phyloP scores from a whole-genome alignment of 2,888 invertebrate species.

The Mesorhabditis spiculigera region DNA sequence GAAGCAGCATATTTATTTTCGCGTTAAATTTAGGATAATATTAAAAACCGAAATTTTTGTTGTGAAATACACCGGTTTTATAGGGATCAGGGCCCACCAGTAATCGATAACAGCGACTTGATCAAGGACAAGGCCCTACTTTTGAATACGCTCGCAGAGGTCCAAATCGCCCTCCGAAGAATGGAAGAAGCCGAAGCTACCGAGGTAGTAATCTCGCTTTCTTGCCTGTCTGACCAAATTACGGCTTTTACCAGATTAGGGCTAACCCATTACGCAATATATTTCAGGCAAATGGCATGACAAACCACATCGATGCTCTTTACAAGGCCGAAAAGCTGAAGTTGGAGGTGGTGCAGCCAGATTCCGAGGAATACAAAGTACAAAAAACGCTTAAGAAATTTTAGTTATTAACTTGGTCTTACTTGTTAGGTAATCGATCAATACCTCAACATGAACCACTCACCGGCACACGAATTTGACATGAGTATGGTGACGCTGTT shows the following conservation, averaged over 20 bases:
- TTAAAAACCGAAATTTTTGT: too few species aligned
- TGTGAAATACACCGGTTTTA: too few species aligned
- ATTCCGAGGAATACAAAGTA: background rate
- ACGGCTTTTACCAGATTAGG: background rate
- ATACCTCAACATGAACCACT: background rate
- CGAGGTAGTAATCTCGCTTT: background rate
- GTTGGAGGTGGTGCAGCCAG: background rate
- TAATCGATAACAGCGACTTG: background rate
- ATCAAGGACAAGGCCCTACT: background rate
- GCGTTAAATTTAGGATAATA: too few species aligned
- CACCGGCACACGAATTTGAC: background rate
- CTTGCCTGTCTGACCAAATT: background rate
- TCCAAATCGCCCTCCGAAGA: background rate
- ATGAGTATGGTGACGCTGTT: background rate
- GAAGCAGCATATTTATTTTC: too few species aligned
- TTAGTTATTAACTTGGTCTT: background rate
- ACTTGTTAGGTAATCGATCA: background rate
- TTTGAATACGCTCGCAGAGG: slow-evolving; percentile 2
- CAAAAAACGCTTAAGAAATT: background rate
- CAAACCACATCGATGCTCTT: background rate
- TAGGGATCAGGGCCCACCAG: background rate
- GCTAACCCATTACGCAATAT: too few species aligned
- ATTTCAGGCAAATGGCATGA: background rate
- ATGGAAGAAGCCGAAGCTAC: background rate
- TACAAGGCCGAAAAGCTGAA: background rate